Conservation (phyloP, 2,797 vertebrate genomes). For the Epinephelus coioides region DNA sequence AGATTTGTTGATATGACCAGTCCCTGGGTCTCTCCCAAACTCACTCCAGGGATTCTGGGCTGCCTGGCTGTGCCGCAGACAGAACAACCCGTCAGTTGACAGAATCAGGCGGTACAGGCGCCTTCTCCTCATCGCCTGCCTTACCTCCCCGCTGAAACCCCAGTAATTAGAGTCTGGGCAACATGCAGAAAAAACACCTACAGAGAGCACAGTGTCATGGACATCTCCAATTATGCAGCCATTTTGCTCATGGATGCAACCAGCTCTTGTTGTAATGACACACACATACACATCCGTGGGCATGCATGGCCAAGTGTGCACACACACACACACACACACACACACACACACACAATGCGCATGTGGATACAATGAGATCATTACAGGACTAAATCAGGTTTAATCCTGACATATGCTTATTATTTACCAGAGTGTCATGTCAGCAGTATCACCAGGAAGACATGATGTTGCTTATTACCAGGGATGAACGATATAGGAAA, state of each 20-base stretch:
- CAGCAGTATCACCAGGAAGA: conserved; percentile 66
- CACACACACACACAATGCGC: conserved; percentile 54
- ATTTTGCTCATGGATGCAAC: conserved; percentile 86
- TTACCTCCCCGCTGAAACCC: conserved; percentile 83
- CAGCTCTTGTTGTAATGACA: conserved; percentile 78
- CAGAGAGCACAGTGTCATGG: conserved; percentile 86
- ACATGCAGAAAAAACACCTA: conserved; percentile 86
- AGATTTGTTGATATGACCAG: conserved; percentile 89
- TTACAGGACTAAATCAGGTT: conserved; percentile 77
- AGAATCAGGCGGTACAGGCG: conserved; percentile 79
- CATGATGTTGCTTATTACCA: conserved; percentile 68
- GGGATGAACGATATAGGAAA: too few relatives aligned
- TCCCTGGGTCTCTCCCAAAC: conserved; percentile 84
- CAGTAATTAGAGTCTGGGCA: conserved; percentile 88
- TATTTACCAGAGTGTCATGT: conserved; percentile 75
- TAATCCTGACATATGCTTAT: conserved; percentile 83
- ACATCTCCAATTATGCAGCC: conserved; percentile 88
- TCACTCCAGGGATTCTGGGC: conserved; percentile 87
- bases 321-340: conserved; percentile 34
- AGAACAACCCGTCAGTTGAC: conserved; percentile 83
- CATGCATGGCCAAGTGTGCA: conserved; percentile 29
- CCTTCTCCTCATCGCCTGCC: conserved; percentile 76
- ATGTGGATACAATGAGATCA: conserved; percentile 70
- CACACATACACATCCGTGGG: conserved; percentile 51
- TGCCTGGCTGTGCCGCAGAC: conserved; percentile 80